A percentile compares a stretch with the other conserved stretches of the same genome.
phyloP scores from a whole-genome alignment of 2,888 invertebrate species.

The Deroplatys truncata region DNA sequence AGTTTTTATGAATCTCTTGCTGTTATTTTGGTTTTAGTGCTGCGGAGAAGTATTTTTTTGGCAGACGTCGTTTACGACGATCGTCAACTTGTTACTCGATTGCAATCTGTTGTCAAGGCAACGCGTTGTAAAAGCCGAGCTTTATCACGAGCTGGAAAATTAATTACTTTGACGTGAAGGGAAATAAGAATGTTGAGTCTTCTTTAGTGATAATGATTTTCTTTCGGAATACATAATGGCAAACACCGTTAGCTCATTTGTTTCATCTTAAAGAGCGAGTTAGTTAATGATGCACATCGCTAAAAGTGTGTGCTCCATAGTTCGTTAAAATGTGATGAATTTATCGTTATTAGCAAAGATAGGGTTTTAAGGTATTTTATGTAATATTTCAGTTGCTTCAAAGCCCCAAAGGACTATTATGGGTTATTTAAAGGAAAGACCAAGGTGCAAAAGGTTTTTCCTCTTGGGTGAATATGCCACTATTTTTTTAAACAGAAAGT shows the following conservation, averaged over 20 bases:
- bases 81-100: not conserved
- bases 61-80: not conserved
- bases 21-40: not conserved
- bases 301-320: not conserved
- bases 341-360: too few species aligned
- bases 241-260: not conserved
- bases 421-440: too few species aligned
- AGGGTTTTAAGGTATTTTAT: too few species aligned
- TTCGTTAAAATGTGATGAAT: not conserved
- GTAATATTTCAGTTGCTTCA: too few species aligned
- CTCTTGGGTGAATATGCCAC: too few species aligned
- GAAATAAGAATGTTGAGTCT: not conserved
- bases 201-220: not conserved
- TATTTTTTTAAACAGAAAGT: too few species aligned
- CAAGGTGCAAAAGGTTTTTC: too few species aligned
- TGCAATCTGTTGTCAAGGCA: not conserved
- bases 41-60: not conserved
- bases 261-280: not conserved
- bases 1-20: not conserved
- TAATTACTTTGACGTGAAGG: not conserved
- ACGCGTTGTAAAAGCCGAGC: not conserved
- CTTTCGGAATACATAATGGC: not conserved
- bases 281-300: not conserved
- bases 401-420: too few species aligned
- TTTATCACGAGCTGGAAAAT: not conserved